These are phyloP conservation scores for Oxycera nigricornis DNA, from an alignment of 2,888 invertebrate species.

Conservation along the genomic window DNA sequence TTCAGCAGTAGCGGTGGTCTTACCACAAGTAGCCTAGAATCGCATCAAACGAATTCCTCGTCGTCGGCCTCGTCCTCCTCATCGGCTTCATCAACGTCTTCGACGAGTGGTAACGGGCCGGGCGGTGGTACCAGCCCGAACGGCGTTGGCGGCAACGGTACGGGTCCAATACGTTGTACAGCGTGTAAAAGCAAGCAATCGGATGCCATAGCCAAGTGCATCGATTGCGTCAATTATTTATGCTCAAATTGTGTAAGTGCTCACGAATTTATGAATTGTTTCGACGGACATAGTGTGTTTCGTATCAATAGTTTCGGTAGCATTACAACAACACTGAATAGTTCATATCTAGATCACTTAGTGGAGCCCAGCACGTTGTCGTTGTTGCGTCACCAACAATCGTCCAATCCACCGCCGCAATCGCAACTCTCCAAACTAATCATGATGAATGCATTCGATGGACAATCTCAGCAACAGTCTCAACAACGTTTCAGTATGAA, in stretches of 20 bases:
- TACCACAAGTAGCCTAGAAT: slow-evolving; percentile 55
- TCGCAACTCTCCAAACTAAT: slow-evolving; percentile 59
- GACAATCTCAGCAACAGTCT: slow-evolving; percentile 40
- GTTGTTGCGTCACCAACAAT: slow-evolving; percentile 50
- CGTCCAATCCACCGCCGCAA: slow-evolving; percentile 52
- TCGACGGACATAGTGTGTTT: slow-evolving; percentile 93
- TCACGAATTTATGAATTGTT: slow-evolving; percentile 99
- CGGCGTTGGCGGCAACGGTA: slow-evolving; percentile 63
- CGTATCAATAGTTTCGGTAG: slow-evolving; percentile 53
- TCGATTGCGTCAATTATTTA: slow-evolving; percentile 94
- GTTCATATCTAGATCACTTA: slow-evolving; percentile 43
- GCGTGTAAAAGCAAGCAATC: slow-evolving; percentile 96
- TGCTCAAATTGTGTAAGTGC: slow-evolving; percentile 98
- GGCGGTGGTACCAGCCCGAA: slow-evolving; percentile 66
- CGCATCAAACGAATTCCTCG: slow-evolving; percentile 59
- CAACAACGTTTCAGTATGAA: slow-evolving; percentile 40
- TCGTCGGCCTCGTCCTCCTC: slow-evolving; percentile 58
- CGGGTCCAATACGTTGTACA: slow-evolving; percentile 78
- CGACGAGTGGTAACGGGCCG: slow-evolving; percentile 67
- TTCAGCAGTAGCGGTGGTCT: slow-evolving; percentile 59
- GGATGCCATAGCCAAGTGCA: slow-evolving; percentile 93
- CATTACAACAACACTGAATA: slow-evolving; percentile 45
- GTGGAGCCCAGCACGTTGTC: slow-evolving; percentile 45
- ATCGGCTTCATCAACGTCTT: slow-evolving; percentile 47
- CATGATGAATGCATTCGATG: slow-evolving; percentile 45